phyloP scores from a whole-genome alignment of 1,140 invertebrate genomes.

The Magallana angulata region DNA sequence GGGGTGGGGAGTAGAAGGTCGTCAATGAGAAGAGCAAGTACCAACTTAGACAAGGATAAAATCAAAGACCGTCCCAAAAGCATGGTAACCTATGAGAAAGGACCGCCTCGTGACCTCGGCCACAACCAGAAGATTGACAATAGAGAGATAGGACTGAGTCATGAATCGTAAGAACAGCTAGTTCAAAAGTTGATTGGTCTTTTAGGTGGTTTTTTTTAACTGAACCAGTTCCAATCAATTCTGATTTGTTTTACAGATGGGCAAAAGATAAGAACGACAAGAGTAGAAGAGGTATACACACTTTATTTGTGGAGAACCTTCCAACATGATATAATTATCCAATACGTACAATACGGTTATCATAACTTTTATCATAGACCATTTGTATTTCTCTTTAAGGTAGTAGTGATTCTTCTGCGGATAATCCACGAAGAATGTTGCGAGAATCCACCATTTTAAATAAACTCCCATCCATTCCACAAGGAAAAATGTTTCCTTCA shows the following conservation, averaged over 20 bases:
- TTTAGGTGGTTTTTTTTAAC: too few species aligned
- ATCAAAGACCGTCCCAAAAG: slow-evolving; percentile 59
- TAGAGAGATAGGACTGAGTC: slow-evolving; percentile 66
- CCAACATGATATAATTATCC: too few species aligned
- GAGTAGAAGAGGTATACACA: slow-evolving; percentile 26
- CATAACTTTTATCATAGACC: too few species aligned
- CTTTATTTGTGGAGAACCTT: not conserved
- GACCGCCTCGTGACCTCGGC: slow-evolving; percentile 55
- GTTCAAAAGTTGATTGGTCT: too few species aligned
- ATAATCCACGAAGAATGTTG: slow-evolving; percentile 26
- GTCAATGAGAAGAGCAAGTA: slow-evolving; percentile 39
- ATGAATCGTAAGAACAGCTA: slow-evolving; percentile 60
- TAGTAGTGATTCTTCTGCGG: slow-evolving; percentile 39
- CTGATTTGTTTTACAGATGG: not conserved
- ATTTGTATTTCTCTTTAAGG: not conserved
- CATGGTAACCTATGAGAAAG: slow-evolving; percentile 70
- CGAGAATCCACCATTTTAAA: slow-evolving; percentile 54
- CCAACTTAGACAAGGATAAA: slow-evolving; percentile 38
- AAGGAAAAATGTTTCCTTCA: slow-evolving; percentile 35
- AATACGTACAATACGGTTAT: too few species aligned
- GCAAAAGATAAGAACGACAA: not conserved
- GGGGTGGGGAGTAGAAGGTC: slow-evolving; percentile 23
- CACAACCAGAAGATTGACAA: slow-evolving; percentile 61
- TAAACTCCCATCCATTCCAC: slow-evolving; percentile 56
- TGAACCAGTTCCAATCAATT: too few species aligned